phyloP scores from a whole-genome alignment of 2,888 invertebrate species.

The Theristus sp. region DNA sequence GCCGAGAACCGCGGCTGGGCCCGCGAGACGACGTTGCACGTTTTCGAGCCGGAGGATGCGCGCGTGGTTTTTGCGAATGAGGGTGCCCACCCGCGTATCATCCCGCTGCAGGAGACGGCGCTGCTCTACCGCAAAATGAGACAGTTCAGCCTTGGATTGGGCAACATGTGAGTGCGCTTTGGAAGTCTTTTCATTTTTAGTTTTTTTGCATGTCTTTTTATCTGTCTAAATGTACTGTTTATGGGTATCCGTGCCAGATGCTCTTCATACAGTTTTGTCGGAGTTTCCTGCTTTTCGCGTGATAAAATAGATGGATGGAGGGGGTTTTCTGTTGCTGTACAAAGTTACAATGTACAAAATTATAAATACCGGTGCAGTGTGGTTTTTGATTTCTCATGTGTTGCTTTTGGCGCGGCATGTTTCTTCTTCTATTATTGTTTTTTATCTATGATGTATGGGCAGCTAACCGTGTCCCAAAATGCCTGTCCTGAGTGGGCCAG shows the following conservation, averaged over 20 bases:
- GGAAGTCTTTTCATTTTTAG: slow-evolving; percentile 2
- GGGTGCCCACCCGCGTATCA: slow-evolving; percentile 38
- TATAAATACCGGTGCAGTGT: no score
- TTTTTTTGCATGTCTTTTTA: neutral
- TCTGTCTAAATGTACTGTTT: no score
- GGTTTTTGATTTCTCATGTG: no score
- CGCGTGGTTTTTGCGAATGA: slow-evolving; percentile 37
- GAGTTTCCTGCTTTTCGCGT: no score
- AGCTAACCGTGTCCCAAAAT: neutral
- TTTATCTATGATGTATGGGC: no score
- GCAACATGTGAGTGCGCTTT: slow-evolving; percentile 36
- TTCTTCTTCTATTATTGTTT: no score
- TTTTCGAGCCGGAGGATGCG: slow-evolving; percentile 39
- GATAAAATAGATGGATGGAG: no score
- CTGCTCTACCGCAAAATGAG: slow-evolving; percentile 35
- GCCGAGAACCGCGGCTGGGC: slow-evolving; percentile 35
- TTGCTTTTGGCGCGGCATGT: no score
- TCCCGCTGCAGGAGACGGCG: slow-evolving; percentile 39
- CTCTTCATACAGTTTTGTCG: no score
- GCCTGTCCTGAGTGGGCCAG: neutral
- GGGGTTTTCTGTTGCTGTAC: no score
- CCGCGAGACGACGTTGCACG: slow-evolving; percentile 28
- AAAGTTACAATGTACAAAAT: no score
- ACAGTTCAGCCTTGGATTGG: slow-evolving; percentile 39
- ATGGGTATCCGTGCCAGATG: no score